Evolutionary conservation across 2,797 vertebrate species (phyloP), one percentile per base, ranked within the genome.

Genomic region (Epinephelus awoara): DNA sequence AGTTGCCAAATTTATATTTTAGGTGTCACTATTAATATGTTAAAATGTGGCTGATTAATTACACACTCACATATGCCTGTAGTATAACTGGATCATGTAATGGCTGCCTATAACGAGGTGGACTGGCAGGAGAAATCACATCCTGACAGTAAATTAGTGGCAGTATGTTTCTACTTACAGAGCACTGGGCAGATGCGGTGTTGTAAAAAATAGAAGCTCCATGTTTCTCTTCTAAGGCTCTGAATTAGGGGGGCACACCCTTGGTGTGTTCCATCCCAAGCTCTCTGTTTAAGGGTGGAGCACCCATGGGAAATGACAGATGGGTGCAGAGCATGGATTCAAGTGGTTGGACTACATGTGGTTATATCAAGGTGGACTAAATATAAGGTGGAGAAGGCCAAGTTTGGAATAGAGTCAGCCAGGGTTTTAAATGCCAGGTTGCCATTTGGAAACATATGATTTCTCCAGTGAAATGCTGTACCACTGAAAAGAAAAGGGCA

Each of bases 281-380:
- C 73, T 19, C 58, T 68, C 62, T 83, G 63, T 85, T 86, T 85
- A 65, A 85, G 90, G 91, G 92, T 89, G 92, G 90, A 84, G 89
- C 81, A 61, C 69, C 51, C 69, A 63, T 42, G 55, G 75, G 67
- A 90, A 91, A 91, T 79, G 83, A 83, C 74, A 90, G 82, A 79
- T 63, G 86, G 75, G 82, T 72, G 79, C 51, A 29, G 71, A 82
- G 64, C 55, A 46, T 25, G 38, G 65, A 65, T 85, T 82, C 68
- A 76, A 80, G 87, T 79, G 86, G 90, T 88, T 73, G 62, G 62
- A 72, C 67, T 68, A 65, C 63, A 83, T 87, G 87, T 80, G 86
- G 82, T 64, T 76, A 78, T 83, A 84, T 83, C 77, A 88, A 90
- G 90, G 88, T 92, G 75, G 88, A 85, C 75, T 91, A 93, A 91